Base-by-base conservation (phyloP, 2,797 vertebrate genomes). In the Dallia pectoralis region DNA sequence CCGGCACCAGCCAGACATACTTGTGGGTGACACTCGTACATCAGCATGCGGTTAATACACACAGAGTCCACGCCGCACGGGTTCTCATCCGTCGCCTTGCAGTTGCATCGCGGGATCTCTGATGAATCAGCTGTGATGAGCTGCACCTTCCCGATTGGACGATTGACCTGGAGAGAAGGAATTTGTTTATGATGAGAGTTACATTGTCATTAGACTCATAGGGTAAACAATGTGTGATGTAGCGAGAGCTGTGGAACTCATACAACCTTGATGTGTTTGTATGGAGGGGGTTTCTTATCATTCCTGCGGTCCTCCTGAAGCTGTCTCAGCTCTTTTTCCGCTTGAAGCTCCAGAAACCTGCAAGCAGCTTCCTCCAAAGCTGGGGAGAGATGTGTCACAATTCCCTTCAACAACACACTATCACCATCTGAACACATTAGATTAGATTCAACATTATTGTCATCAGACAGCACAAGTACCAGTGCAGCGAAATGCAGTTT, bases 1-100 rank as follows among this genome's bases (percentile, higher is more conserved):
- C 89, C 88, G 22, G 95, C 95, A 0, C 95, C 97, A 0, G 97
- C 95, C 0, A 96, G 96, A 70, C 97, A 99, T 64, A 98, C 97
- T 83, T 96, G 70, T 12, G 97, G 95, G 77, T 99, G 96, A 84
- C 97, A 99, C 76, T 99, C 97, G 1, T 99, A 99, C 1, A 99
- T 93, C 86, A 99, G 83, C 97, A 99, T 98, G 74, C 97, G 96
- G 85, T 99, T 99, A 89, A 99, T 96, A 89, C 97, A 99, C 80
- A 98, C 97, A 0, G 97, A 99, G 84, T 99, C 97, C 75, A 94
- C 92, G 22, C 97, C 96, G 0, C 97, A 99, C 0, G 97, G 97
- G 75, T 92, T 97, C 84, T 99, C 97, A 3, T 99, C 97, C 0
- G 95, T 85, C 1, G 93, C 94, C 82, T 98, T 98, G 82, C 97